Percentiles rank a stretch among this genome's conserved stretches.
phyloP scores from a whole-genome alignment of 2,888 invertebrate genomes.

The Mystacides longicornis region DNA sequence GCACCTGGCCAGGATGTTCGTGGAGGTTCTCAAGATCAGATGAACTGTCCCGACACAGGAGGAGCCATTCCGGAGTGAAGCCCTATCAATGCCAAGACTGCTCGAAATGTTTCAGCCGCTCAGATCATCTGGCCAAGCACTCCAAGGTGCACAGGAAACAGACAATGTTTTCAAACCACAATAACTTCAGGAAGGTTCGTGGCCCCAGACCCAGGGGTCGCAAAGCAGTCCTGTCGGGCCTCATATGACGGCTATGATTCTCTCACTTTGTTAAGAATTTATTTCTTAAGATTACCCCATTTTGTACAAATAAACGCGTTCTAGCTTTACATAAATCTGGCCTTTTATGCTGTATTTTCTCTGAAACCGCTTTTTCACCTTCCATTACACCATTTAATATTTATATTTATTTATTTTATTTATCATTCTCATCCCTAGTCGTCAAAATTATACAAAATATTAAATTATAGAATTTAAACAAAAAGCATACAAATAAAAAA shows the following conservation, averaged over 20 bases:
- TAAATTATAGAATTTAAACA: too few species aligned
- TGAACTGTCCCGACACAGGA: slow-evolving; percentile 83
- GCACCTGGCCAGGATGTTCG: slow-evolving; percentile 72
- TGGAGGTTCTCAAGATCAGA: slow-evolving; percentile 95
- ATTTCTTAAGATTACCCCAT: too few species aligned
- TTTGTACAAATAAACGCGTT: too few species aligned
- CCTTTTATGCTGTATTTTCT: too few species aligned
- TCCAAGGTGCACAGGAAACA: slow-evolving; percentile 71
- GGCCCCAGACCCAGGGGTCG: slow-evolving; percentile 20
- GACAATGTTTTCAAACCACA: slow-evolving; percentile 10
- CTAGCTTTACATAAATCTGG: too few species aligned
- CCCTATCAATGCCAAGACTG: slow-evolving; percentile 87
- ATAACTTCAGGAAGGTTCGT: slow-evolving; percentile 10
- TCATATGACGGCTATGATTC: slow-evolving; percentile 10
- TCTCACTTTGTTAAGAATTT: too few species aligned
- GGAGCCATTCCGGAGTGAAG: slow-evolving; percentile 93
- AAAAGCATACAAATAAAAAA: too few species aligned
- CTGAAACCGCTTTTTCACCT: too few species aligned
- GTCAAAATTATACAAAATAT: too few species aligned
- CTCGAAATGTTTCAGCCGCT: slow-evolving; percentile 83
- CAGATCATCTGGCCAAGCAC: slow-evolving; percentile 91
- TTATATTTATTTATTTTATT: too few species aligned
- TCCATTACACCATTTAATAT: too few species aligned
- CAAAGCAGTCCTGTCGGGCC: slow-evolving; percentile 13
- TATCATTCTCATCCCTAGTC: too few species aligned